Base-by-base conservation (phyloP, 1,140 invertebrate species). In the Lanistes nyassanus region DNA sequence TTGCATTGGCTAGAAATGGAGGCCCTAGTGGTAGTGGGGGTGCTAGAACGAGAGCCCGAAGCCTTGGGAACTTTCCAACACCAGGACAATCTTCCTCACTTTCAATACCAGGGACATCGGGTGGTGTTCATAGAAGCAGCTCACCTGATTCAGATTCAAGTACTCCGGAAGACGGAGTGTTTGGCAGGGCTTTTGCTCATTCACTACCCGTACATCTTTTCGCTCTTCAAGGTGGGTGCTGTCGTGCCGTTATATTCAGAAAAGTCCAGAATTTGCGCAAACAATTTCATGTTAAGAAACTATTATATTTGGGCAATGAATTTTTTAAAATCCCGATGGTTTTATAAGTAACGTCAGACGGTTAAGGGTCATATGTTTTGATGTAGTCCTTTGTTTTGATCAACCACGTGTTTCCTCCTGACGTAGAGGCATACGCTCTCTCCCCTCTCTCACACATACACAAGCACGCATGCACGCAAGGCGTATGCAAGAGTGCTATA, bases 91-190 rank as follows among this genome's bases (percentile, higher is more conserved):
- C 84, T 31, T 34, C 78, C 56, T 76, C 81, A 11, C 60, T 86
- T 56, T 78, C 78, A 62, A 86, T 87, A 66, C 84, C 86, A 31
- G 76, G 80, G 58, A 76, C 81, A 56, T 83, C 83, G 72, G 83
- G 82, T 60, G 79, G 81, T 19, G 77, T 78, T 13, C 70, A 78
- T 76, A 64, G 85, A 80, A 78, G 81, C 80, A 75, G 80, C 56
- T 84, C 83, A 37, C 86, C 86, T 29, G 86, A 87, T 74, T 87
- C 86, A n/a, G 86, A 87, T 72, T 84, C 86, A 21, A 87, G 86
- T 72, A 81, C 84, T 34, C 86, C 86, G 16, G 86, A 84, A n/a
- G 86, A 87, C 60, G 80, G 76, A 37, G 77, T 81, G 55, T 82
- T 84, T 80, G 79, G 80, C 53, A 78, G 83, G 72, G 78, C 78